Evolutionary conservation across 2,113 vertebrate genomes (phyloP).

Genomic region (Cariama cristata): DNA sequence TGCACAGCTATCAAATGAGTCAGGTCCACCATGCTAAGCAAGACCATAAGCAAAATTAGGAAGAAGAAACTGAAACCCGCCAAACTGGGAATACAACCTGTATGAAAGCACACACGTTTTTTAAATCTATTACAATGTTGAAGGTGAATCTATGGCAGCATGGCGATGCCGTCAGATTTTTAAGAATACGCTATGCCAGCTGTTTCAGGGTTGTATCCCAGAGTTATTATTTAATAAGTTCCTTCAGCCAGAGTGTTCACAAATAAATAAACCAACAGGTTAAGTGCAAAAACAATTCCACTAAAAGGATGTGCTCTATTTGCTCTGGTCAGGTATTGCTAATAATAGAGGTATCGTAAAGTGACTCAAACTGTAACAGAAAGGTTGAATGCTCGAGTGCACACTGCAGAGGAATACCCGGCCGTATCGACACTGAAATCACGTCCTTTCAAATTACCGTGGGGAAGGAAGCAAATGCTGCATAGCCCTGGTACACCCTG

Average conservation of each 20-base stretch:
- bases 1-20: neutral
- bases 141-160: neutral
- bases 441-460: neutral
- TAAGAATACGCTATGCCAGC: neutral
- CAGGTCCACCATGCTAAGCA: neutral
- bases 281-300: neutral
- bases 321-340: conserved; percentile 1
- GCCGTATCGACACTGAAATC: neutral
- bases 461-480: neutral
- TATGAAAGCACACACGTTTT: neutral
- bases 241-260: neutral
- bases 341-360: neutral
- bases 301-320: neutral
- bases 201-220: neutral
- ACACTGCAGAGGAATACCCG: neutral
- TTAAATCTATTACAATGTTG: neutral
- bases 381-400: neutral
- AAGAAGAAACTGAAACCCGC: neutral
- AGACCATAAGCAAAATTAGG: neutral
- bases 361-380: neutral
- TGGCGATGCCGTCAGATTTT: neutral
- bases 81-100: neutral
- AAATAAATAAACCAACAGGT: conserved; percentile 19
- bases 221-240: neutral
- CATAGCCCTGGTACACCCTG: neutral